These are phyloP conservation scores for Trichechus manatus DNA, from an alignment of 2,113 vertebrate genomes.

Conservation along the genomic window DNA sequence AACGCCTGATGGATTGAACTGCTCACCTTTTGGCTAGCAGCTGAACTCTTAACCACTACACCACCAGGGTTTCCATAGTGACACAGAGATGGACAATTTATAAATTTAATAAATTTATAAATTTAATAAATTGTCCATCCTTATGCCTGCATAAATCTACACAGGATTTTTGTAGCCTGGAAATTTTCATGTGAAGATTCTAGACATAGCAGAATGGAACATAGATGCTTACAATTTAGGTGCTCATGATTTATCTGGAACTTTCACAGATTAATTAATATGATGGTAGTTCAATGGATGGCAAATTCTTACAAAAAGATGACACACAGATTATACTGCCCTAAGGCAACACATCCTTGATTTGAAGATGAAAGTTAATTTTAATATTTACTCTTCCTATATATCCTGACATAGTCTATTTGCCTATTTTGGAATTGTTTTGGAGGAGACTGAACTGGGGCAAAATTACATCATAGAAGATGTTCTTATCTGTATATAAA, in stretches of 20 bases:
- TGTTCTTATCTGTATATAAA: not conserved
- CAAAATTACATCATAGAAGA: not conserved
- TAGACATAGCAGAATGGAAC: not conserved
- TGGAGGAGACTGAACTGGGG: not conserved
- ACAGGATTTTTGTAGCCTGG: not conserved
- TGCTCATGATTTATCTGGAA: constrained; percentile 8
- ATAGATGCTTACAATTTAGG: not conserved
- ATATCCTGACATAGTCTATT: not conserved
- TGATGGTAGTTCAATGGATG: not conserved
- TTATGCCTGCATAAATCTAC: not conserved
- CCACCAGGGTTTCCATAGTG: too few species aligned
- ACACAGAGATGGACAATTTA: not conserved
- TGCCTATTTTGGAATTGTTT: not conserved
- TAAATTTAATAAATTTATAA: too few species aligned
- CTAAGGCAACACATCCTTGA: not conserved
- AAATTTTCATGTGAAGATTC: not conserved
- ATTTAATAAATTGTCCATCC: too few species aligned
- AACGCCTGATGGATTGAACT: too few species aligned
- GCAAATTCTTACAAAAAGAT: not conserved
- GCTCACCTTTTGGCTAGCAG: too few species aligned
- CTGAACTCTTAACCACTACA: too few species aligned
- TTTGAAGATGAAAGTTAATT: constrained; percentile 15
- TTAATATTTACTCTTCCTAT: not conserved
- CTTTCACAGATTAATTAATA: not conserved
- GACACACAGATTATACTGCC: not conserved